phyloP scores from a whole-genome alignment of 2,797 vertebrate genomes.

The Monodelphis domestica region DNA sequence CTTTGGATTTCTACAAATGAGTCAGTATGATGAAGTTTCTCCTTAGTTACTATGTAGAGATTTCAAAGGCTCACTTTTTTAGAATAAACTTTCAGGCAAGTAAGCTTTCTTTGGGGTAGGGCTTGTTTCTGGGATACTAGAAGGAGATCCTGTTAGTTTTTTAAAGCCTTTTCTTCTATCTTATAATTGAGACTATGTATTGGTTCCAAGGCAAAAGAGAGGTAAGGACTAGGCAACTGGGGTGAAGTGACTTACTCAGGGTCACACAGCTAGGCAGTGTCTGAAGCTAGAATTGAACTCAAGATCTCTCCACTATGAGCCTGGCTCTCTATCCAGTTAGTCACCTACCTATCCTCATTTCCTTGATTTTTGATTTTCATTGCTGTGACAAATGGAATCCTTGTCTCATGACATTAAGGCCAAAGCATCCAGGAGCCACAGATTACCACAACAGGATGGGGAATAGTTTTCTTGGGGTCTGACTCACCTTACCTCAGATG shows the following conservation, averaged over 20 bases:
- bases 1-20: neutral
- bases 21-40: neutral
- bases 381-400: slow-evolving; percentile 40
- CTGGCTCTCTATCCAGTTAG: no score
- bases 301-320: no score
- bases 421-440: slow-evolving; percentile 61
- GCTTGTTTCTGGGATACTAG: slow-evolving; percentile 4
- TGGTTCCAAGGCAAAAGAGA: no score
- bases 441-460: slow-evolving; percentile 59
- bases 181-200: no score
- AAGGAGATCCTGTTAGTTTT: slow-evolving; percentile 60
- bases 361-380: slow-evolving; percentile 45
- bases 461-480: neutral
- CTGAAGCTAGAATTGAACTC: no score
- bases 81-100: slow-evolving; percentile 43
- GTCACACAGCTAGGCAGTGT: no score
- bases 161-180: no score
- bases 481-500: neutral
- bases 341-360: no score
- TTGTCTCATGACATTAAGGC: slow-evolving; percentile 60
- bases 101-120: slow-evolving; percentile 71
- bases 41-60: slow-evolving; percentile 8
- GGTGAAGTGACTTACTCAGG: no score
- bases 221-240: no score
- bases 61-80: slow-evolving; percentile 32